Evolutionary conservation across 2,797 vertebrate species (phyloP).

Genomic region (Crocidura indochinensis): DNA sequence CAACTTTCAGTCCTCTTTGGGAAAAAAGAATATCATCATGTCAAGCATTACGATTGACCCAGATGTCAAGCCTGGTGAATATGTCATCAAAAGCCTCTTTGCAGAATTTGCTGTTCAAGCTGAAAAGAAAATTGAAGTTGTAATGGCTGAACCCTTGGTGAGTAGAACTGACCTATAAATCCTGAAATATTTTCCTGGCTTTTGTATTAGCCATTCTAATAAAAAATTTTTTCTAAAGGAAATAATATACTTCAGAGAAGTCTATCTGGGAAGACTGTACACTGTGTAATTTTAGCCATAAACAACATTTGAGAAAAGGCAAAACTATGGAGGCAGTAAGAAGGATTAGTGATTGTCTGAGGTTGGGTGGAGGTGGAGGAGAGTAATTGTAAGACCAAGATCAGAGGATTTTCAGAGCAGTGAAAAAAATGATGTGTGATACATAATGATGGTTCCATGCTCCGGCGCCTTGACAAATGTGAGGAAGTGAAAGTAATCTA

Average conservation of each 20-base stretch:
- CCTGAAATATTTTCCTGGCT: conserved; percentile 62
- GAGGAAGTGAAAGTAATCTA: not conserved
- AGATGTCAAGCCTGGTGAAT: conserved; percentile 99
- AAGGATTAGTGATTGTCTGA: not conserved
- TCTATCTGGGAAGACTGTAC: not conserved
- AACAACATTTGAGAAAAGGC: conserved; percentile 4
- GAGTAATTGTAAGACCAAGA: not conserved
- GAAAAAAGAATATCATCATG: conserved; percentile 96
- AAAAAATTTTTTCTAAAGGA: conserved; percentile 58
- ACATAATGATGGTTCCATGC: not conserved
- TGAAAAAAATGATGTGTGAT: not conserved
- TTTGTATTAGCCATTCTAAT: conserved; percentile 56
- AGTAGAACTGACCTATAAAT: conserved; percentile 87
- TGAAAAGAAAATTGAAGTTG: conserved; percentile 99
- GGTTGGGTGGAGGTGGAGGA: not conserved
- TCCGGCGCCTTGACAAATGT: not conserved
- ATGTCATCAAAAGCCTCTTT: conserved; percentile 99
- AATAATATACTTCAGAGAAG: conserved; percentile 44
- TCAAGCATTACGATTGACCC: conserved; percentile 99
- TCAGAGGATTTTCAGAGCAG: not conserved
- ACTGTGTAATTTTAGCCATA: not conserved
- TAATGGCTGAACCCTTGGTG: conserved; percentile 99
- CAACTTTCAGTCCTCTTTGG: conserved; percentile 93
- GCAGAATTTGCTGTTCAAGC: conserved; percentile 99
- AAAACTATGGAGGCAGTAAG: not conserved